Conservation (phyloP, 2,888 invertebrate genomes). For the Podabrus alpinus region DNA sequence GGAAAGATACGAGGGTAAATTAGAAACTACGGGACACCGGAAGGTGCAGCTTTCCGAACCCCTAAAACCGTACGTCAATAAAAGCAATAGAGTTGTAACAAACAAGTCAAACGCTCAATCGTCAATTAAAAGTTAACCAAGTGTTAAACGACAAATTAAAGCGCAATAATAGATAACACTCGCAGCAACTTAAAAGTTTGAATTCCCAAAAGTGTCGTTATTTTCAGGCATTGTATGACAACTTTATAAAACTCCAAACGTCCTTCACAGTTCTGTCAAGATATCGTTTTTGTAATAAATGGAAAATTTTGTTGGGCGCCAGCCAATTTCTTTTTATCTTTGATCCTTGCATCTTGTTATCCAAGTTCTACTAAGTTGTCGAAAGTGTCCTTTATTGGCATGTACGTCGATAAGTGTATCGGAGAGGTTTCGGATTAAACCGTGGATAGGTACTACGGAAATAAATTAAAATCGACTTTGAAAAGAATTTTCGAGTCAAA, state of each 20-base stretch:
- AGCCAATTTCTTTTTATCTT: not conserved
- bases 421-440: not conserved
- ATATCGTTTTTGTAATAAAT: not conserved
- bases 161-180: not conserved
- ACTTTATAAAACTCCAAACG: slow-evolving; percentile 1
- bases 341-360: slow-evolving; percentile 8
- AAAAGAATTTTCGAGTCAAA: not conserved
- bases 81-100: not conserved
- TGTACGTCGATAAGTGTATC: slow-evolving; percentile 1
- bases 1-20: not conserved
- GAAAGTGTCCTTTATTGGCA: slow-evolving; percentile 5
- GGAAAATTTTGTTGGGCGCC: not conserved
- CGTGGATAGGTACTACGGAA: not conserved
- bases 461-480: not conserved
- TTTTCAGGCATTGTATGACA: not conserved
- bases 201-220: slow-evolving; percentile 23
- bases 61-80: not conserved
- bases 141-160: not conserved
- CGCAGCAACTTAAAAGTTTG: slow-evolving; percentile 17
- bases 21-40: not conserved
- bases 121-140: not conserved
- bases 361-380: slow-evolving; percentile 6
- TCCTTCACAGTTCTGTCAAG: not conserved
- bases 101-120: not conserved
- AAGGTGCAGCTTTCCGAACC: not conserved